Percentiles rank a stretch among this genome's conserved stretches.
Conservation (phyloP, 2,113 vertebrate species). For the Ailuropoda melanoleuca region DNA sequence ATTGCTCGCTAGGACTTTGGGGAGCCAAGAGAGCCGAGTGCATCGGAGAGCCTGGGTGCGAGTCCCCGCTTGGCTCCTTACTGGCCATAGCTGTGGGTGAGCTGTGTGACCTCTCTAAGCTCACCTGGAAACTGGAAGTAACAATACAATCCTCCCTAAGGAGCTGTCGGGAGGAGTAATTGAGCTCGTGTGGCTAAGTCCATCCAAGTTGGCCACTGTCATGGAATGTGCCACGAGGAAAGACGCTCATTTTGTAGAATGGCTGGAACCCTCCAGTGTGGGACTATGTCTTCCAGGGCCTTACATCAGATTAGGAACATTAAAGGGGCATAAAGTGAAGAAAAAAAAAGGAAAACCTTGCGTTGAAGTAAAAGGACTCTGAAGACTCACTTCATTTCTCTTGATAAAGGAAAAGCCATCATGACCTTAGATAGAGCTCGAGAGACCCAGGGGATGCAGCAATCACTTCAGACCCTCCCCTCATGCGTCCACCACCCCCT, state of each 20-base stretch:
- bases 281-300: background rate
- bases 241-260: background rate
- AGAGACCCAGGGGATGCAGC: background rate
- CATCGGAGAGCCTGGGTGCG: accelerated
- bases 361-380: conserved; percentile 13
- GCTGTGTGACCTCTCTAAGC: background rate
- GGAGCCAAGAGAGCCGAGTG: background rate
- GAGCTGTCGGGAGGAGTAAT: background rate
- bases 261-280: background rate
- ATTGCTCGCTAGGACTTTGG: background rate
- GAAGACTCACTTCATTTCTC: background rate
- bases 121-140: background rate
- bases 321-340: background rate
- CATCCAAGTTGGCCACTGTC: accelerated
- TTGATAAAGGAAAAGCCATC: background rate
- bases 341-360: background rate
- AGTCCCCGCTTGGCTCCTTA: background rate
- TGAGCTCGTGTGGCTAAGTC: background rate
- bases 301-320: background rate
- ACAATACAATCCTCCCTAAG: background rate
- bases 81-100: background rate
- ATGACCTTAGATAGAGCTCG: background rate
- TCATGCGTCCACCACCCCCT: accelerated
- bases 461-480: background rate
- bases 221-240: background rate